Evolutionary conservation across 2,888 invertebrate genomes (phyloP), one percentile per base, ranked within the genome.

Genomic region (Agonopterix heracliana): DNA sequence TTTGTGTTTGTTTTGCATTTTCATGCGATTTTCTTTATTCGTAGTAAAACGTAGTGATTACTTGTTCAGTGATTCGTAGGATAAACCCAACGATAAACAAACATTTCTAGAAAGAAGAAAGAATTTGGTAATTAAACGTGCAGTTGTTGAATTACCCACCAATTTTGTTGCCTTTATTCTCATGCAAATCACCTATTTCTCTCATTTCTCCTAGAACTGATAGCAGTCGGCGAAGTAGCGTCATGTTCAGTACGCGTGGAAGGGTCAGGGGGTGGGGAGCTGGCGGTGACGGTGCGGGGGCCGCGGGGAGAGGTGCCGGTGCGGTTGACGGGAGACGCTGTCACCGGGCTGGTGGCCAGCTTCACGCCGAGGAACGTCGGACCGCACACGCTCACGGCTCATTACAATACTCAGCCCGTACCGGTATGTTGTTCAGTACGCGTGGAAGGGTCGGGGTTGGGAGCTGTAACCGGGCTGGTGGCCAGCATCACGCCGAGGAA

Each of bases 341-440:
- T 95, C 71, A 93, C 94, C 13, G 97, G 96, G 2, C 94, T 97
- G 66, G 94, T 95, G 0, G 96, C 96, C 35, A 95, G 97, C 76
- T 99, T 98, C 75, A 96, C 95, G 26, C 98, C 98, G 1, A 91
- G 91, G 53, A 94, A 95, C 80, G 98, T 98, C n/a, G 98, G 98
- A 48, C 95, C 96, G 0, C 97, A 97, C 74, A 93, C 95, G 36
- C 93, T 97, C 46, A 95, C 93, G 53, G 96, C 98, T 13, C 96
- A 96, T 74, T 97, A 97, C 76, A 97, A 97, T 76, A 96, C 94
- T 43, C 93, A 95, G 71, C 93, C 96, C 2, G 94, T 98, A 9
- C 94, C 93, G 45, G 89, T 89, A 61, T 64, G 74, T 66, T 43
- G 7, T 35, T 78, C 83, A 10, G 86, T 88, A 13, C 74, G 85